Conservation (phyloP, 1,140 invertebrate genomes). For the Halictus rubicundus region DNA sequence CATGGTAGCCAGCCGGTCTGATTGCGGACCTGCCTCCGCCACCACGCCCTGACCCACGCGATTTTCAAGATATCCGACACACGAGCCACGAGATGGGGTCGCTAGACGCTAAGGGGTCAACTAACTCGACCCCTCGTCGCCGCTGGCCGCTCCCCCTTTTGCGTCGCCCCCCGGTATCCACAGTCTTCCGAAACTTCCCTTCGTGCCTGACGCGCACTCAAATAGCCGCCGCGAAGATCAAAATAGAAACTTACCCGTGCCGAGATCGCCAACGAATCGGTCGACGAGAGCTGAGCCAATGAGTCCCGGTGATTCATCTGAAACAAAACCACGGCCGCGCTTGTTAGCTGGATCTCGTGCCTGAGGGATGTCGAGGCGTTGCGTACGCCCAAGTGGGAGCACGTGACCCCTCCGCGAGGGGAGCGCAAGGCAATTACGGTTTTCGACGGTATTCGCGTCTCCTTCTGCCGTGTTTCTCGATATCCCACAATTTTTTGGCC, state of each 20-base stretch:
- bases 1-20: conserved; percentile 32
- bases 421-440: too few species aligned
- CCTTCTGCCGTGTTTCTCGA: too few species aligned
- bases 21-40: conserved; percentile 42
- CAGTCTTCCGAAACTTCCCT: conserved; percentile 39
- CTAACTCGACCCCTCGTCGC: conserved; percentile 52
- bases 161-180: conserved; percentile 4
- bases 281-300: conserved; percentile 16
- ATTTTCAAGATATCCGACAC: conserved; percentile 63
- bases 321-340: conserved; percentile 45
- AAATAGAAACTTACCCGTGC: conserved; percentile 51
- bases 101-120: conserved; percentile 55
- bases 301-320: conserved; percentile 45
- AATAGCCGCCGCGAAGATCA: conserved; percentile 2
- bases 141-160: neutral
- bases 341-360: conserved; percentile 32
- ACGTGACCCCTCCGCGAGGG: neutral
- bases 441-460: too few species aligned
- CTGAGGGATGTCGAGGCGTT: conserved; percentile 10
- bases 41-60: conserved; percentile 63
- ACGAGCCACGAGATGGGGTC: conserved; percentile 48
- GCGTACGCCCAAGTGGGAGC: neutral
- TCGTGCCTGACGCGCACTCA: conserved; percentile 14
- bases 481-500: too few species aligned
- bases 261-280: conserved; percentile 18